A percentile compares a stretch with the other conserved stretches of the same genome.
Conservation (phyloP, 2,797 vertebrate species). For the Hyperoplus immaculatus region DNA sequence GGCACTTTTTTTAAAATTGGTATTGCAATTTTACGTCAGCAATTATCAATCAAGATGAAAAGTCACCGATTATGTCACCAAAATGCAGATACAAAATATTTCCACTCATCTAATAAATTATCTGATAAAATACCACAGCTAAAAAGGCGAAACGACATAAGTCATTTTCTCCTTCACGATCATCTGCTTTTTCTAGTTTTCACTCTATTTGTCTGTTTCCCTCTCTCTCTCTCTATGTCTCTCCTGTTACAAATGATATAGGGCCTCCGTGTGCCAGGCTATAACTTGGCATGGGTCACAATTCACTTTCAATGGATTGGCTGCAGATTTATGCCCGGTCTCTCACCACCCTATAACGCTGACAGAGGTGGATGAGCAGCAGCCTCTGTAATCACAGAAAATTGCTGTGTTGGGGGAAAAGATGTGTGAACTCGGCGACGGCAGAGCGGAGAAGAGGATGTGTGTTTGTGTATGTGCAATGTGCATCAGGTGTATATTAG, state of each 20-base stretch:
- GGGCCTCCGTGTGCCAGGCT: slow-evolving; percentile 41
- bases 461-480: slow-evolving; percentile 30
- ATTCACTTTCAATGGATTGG: slow-evolving; percentile 78
- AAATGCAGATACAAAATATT: slow-evolving; percentile 32
- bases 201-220: background rate
- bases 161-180: slow-evolving; percentile 2
- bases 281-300: slow-evolving; percentile 74
- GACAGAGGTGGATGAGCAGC: slow-evolving; percentile 66
- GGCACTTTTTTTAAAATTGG: background rate
- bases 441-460: slow-evolving; percentile 29
- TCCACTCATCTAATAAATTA: slow-evolving; percentile 23
- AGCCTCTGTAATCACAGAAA: slow-evolving; percentile 72
- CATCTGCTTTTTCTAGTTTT: background rate
- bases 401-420: slow-evolving; percentile 73
- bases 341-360: slow-evolving; percentile 70
- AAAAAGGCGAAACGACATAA: background rate
- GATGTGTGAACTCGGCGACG: slow-evolving; percentile 57
- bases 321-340: slow-evolving; percentile 77
- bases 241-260: slow-evolving; percentile 45
- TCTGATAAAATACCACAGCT: slow-evolving; percentile 6
- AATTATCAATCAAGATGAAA: slow-evolving; percentile 40
- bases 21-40: background rate
- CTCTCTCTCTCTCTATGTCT: slow-evolving; percentile 22
- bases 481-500: slow-evolving; percentile 24
- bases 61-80: slow-evolving; percentile 8